Conservation (phyloP, 1,140 invertebrate genomes). For the Drosophila bipectinata region DNA sequence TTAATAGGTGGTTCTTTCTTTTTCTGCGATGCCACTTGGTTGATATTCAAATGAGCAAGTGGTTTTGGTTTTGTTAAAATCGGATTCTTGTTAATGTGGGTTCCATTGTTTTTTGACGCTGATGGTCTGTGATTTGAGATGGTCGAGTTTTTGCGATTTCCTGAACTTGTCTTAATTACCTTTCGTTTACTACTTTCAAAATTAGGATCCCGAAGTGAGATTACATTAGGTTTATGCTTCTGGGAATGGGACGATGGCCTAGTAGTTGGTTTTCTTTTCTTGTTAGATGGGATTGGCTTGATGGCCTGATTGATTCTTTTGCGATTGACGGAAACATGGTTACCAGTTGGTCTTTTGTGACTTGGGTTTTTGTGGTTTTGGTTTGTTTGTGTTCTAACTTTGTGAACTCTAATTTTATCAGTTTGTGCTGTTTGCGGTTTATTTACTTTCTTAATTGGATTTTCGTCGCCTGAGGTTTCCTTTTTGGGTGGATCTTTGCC, state of each 20-base stretch:
- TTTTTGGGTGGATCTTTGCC: background rate
- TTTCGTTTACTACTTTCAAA: slow-evolving; percentile 11
- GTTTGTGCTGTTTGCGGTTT: slow-evolving; percentile 7
- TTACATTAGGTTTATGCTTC: slow-evolving; percentile 11
- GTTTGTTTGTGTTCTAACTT: slow-evolving; percentile 7
- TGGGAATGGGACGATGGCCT: slow-evolving; percentile 6
- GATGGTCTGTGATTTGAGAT: background rate
- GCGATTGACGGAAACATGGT: slow-evolving; percentile 16
- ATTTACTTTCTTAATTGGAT: background rate
- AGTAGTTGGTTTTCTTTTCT: slow-evolving; percentile 5
- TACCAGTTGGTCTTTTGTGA: slow-evolving; percentile 2
- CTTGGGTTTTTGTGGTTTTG: slow-evolving; percentile 23
- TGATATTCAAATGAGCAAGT: slow-evolving; percentile 7
- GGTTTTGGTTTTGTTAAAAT: slow-evolving; percentile 1
- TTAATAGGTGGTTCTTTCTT: slow-evolving; percentile 5
- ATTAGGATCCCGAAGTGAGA: background rate
- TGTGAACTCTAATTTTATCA: slow-evolving; percentile 1
- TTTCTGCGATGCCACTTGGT: slow-evolving; percentile 3
- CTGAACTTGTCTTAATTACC: slow-evolving; percentile 23
- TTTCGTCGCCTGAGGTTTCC: background rate
- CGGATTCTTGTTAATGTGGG: slow-evolving; percentile 3
- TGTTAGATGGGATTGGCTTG: slow-evolving; percentile 11
- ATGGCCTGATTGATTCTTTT: slow-evolving; percentile 12
- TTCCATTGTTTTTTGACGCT: slow-evolving; percentile 6
- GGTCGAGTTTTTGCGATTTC: slow-evolving; percentile 14